Evolutionary conservation across 2,113 vertebrate genomes (phyloP).

Genomic region (Brienomyrus brachyistius): DNA sequence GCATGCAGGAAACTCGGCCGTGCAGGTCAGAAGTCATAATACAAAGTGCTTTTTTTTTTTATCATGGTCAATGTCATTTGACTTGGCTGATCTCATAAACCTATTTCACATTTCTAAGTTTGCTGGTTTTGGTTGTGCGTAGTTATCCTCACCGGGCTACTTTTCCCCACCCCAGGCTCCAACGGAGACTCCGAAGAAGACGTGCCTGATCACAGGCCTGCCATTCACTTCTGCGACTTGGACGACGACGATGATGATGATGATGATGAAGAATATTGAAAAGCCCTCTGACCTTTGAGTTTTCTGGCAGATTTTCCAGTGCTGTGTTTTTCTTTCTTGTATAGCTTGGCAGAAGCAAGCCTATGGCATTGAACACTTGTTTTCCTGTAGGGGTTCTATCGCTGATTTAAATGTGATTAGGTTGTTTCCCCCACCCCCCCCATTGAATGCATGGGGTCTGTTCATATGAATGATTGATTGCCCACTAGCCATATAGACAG

Average conservation of each 20-base stretch:
- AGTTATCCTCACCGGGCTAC: neutral
- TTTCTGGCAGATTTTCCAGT: constrained; percentile 11
- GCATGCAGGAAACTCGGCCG: neutral
- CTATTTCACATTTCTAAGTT: neutral
- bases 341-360: neutral
- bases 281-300: constrained; percentile 15
- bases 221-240: constrained; percentile 66
- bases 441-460: neutral
- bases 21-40: neutral
- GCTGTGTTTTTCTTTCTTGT: neutral
- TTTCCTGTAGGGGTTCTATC: neutral
- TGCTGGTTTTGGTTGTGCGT: neutral
- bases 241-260: constrained; percentile 56
- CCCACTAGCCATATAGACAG: neutral
- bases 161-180: constrained; percentile 63
- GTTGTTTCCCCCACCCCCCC: neutral
- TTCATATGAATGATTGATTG: neutral
- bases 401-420: neutral
- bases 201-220: constrained; percentile 60
- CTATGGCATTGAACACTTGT: neutral
- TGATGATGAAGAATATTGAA: constrained; percentile 40
- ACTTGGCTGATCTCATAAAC: neutral
- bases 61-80: neutral
- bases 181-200: constrained; percentile 73
- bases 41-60: neutral